A percentile compares a stretch with the other conserved stretches of the same genome.
These are phyloP conservation scores for Sebastes oblongus DNA, from an alignment of 2,797 vertebrate species.

Conservation along the genomic window DNA sequence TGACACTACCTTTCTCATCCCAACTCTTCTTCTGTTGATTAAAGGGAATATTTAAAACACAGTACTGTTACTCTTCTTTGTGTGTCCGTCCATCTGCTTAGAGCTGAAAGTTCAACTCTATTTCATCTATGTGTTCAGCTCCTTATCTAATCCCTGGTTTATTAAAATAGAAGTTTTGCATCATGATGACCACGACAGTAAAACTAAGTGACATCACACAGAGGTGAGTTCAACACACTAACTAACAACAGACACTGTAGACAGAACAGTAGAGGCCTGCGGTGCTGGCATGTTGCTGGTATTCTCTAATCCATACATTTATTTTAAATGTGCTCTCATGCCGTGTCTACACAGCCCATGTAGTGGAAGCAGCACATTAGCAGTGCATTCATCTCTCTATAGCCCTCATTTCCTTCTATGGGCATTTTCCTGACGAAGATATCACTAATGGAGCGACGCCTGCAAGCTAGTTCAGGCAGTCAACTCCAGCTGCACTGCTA, in stretches of 20 bases:
- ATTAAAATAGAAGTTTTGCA: too few species aligned
- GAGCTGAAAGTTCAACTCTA: not conserved
- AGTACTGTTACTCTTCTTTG: not conserved
- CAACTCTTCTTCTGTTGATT: slow-evolving; percentile 16
- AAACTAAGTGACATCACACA: too few species aligned
- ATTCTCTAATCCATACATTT: too few species aligned
- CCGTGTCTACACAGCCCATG: too few species aligned
- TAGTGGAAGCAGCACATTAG: not conserved
- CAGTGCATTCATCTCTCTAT: too few species aligned
- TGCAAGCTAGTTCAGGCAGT: too few species aligned
- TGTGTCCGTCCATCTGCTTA: not conserved
- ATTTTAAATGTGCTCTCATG: too few species aligned
- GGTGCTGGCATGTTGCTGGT: too few species aligned
- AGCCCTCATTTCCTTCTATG: not conserved
- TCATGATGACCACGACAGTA: not conserved
- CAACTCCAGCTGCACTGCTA: too few species aligned
- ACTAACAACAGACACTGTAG: not conserved
- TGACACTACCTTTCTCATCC: slow-evolving; percentile 16
- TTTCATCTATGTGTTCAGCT: not conserved
- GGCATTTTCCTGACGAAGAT: not conserved
- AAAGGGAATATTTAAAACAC: slow-evolving; percentile 40
- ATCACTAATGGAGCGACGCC: too few species aligned
- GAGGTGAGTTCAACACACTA: not conserved
- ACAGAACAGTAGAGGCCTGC: not conserved
- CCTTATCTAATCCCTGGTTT: not conserved